phyloP scores from a whole-genome alignment of 2,113 vertebrate species.

The Barbus barbus region DNA sequence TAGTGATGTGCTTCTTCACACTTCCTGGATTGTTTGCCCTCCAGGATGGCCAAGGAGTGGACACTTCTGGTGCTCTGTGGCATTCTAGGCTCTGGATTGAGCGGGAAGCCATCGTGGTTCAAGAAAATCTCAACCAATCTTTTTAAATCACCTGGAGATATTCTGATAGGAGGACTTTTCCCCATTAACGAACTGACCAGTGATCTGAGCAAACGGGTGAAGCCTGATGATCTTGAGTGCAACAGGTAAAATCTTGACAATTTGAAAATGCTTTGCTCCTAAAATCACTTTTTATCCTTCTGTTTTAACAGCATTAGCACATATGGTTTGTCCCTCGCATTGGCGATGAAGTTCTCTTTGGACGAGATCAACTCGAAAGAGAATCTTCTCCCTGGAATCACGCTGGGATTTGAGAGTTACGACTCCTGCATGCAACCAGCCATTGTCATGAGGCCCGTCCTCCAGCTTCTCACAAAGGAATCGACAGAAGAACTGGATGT shows the following conservation, averaged over 20 bases:
- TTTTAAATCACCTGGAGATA: slow-evolving; percentile 77
- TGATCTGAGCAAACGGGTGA: slow-evolving; percentile 50
- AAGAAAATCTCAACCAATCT: slow-evolving; percentile 65
- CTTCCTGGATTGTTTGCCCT: neutral
- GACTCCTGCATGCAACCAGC: slow-evolving; percentile 77
- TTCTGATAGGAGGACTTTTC: slow-evolving; percentile 85
- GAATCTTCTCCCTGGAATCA: slow-evolving; percentile 76
- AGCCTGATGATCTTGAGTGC: slow-evolving; percentile 71
- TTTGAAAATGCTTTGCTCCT: neutral
- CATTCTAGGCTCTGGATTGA: slow-evolving; percentile 33
- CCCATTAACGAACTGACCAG: slow-evolving; percentile 71
- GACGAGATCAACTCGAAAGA: slow-evolving; percentile 87
- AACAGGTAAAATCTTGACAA: slow-evolving; percentile 71
- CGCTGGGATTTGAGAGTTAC: slow-evolving; percentile 78
- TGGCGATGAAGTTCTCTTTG: slow-evolving; percentile 84
- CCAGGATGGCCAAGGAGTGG: slow-evolving; percentile 58
- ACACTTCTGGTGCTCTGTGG: slow-evolving; percentile 62
- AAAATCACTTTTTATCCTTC: neutral
- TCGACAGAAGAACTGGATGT: slow-evolving; percentile 43
- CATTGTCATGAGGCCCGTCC: slow-evolving; percentile 74
- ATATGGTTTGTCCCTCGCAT: slow-evolving; percentile 72
- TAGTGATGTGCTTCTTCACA: neutral
- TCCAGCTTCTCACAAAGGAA: slow-evolving; percentile 76
- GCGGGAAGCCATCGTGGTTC: slow-evolving; percentile 59
- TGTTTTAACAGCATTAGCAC: slow-evolving; percentile 69